Percentiles rank a stretch among this genome's conserved stretches.
Evolutionary conservation across 2,797 vertebrate species (phyloP).

Genomic region (Gymnoscopelus microlampas): DNA sequence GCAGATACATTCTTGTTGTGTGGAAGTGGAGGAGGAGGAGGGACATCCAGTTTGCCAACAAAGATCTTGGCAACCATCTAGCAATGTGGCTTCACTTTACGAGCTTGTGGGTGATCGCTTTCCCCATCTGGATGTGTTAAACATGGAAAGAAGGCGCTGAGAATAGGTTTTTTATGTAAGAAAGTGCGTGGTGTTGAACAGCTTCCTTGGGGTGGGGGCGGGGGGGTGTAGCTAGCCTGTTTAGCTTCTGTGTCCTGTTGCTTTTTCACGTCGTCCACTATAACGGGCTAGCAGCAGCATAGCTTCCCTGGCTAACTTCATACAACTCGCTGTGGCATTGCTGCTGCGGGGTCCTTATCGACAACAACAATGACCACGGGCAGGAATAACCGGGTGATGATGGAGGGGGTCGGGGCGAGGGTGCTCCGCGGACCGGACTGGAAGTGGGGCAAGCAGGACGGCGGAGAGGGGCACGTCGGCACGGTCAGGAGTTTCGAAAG

Average conservation of each 20-base stretch:
- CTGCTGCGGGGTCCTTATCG: conserved; percentile 18
- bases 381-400: conserved; percentile 98
- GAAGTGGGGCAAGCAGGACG: conserved; percentile 99
- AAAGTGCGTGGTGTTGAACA: conserved; percentile 38
- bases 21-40: conserved; percentile 52
- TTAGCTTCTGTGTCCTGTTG: conserved; percentile 59
- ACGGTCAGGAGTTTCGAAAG: conserved; percentile 99
- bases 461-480: conserved; percentile 97
- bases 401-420: conserved; percentile 97
- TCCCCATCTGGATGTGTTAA: conserved; percentile 6
- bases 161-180: conserved; percentile 40
- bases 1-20: conserved; percentile 58
- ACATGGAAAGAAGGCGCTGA: conserved; percentile 10
- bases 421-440: conserved; percentile 97
- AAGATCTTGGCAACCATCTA: conserved; percentile 25
- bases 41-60: conserved; percentile 32
- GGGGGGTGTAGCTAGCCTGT: conserved; percentile 44
- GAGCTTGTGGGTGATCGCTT: conserved; percentile 27
- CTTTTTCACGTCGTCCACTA: conserved; percentile 36
- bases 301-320: conserved; percentile 32
- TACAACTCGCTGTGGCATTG: conserved; percentile 28
- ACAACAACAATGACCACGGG: conserved; percentile 90
- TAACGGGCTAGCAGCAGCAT: conserved; percentile 33
- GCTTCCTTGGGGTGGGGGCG: conserved; percentile 30
- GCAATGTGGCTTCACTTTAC: conserved; percentile 42